Evolutionary conservation across 1,140 invertebrate genomes (phyloP).

Genomic region (Berghia stephanieae): DNA sequence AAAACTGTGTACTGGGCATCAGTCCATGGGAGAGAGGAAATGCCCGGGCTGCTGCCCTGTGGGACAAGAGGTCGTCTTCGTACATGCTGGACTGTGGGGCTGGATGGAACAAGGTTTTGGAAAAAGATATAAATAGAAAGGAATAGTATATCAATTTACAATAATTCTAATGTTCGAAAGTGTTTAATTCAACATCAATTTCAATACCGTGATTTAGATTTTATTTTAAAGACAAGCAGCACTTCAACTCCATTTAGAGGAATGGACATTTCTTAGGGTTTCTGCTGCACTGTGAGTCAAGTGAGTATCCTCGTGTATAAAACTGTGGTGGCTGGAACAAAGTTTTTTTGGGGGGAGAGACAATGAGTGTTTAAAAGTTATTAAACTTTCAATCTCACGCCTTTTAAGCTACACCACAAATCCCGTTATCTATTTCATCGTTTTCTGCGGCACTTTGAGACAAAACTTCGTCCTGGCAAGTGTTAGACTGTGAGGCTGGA

Average conservation of each 20-base stretch:
- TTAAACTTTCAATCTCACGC: too few species aligned
- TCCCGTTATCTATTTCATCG: too few species aligned
- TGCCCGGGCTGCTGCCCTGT: slow-evolving; percentile 44
- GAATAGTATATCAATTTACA: not conserved
- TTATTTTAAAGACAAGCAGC: not conserved
- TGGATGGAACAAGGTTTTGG: slow-evolving; percentile 5
- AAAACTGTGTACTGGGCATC: slow-evolving; percentile 56
- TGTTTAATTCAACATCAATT: not conserved
- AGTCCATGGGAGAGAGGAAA: slow-evolving; percentile 56
- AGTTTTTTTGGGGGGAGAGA: too few species aligned
- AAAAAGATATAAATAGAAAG: not conserved
- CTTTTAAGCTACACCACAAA: too few species aligned
- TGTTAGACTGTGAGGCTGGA: too few species aligned
- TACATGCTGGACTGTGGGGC: slow-evolving; percentile 42
- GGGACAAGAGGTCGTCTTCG: slow-evolving; percentile 48
- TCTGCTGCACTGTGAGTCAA: too few species aligned
- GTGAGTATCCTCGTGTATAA: too few species aligned
- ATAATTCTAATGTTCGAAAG: not conserved
- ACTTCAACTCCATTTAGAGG: not conserved
- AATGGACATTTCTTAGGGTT: too few species aligned
- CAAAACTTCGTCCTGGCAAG: too few species aligned
- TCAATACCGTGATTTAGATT: not conserved
- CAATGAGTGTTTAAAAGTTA: too few species aligned
- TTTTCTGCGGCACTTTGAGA: too few species aligned
- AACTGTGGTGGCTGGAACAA: too few species aligned